Percentiles rank a stretch among this genome's conserved stretches.
Conservation (phyloP, 2,113 vertebrate genomes). For the Lota lota region DNA sequence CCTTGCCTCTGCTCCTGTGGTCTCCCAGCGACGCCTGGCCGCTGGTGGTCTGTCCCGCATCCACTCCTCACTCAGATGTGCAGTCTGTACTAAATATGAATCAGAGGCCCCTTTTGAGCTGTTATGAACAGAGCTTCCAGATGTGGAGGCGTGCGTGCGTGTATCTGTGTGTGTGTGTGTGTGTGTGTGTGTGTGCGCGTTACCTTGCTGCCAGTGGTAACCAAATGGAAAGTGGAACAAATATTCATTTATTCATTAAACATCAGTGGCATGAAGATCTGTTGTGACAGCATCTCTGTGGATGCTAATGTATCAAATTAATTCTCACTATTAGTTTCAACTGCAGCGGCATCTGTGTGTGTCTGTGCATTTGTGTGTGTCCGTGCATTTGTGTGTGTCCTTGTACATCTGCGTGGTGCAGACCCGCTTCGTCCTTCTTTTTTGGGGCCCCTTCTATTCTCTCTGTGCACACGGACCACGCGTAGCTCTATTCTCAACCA, state of each 20-base stretch:
- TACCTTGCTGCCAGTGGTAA: slow-evolving; percentile 36
- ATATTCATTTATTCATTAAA: slow-evolving; percentile 84
- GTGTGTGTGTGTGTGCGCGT: slow-evolving; percentile 16
- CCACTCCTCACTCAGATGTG: slow-evolving; percentile 60
- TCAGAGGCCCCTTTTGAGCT: slow-evolving; percentile 49
- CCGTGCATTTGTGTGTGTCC: slow-evolving; percentile 16
- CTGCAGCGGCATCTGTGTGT: slow-evolving; percentile 20
- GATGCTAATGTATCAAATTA: slow-evolving; percentile 74
- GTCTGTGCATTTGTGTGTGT: slow-evolving; percentile 1
- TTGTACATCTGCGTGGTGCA: slow-evolving; percentile 24
- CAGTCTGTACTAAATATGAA: slow-evolving; percentile 57
- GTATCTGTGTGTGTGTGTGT: not conserved
- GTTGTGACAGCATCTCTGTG: slow-evolving; percentile 68
- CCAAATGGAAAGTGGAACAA: slow-evolving; percentile 60
- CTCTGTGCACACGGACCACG: no score
- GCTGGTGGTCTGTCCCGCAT: slow-evolving; percentile 53
- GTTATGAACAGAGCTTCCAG: slow-evolving; percentile 36
- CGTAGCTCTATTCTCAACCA: no score
- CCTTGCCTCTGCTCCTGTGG: slow-evolving; percentile 20
- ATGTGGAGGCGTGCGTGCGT: not conserved
- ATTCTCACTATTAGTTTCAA: slow-evolving; percentile 66
- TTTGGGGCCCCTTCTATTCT: no score
- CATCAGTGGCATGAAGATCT: slow-evolving; percentile 59
- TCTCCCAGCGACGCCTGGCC: slow-evolving; percentile 47
- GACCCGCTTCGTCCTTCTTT: no score